Base-by-base conservation (phyloP, 2,113 vertebrate genomes). In the Psophia crepitans region DNA sequence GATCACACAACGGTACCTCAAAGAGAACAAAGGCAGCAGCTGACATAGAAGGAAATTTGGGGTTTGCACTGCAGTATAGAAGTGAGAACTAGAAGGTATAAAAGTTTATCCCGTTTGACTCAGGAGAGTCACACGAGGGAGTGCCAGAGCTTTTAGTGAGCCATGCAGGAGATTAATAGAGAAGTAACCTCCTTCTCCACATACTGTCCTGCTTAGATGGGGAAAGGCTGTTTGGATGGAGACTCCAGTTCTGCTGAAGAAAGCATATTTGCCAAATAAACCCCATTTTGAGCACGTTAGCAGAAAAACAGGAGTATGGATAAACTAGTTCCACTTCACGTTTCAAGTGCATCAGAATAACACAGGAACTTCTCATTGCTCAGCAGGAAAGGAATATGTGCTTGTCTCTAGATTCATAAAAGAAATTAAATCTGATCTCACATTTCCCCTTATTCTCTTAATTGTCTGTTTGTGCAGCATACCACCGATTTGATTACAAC, bases 191-290 rank as follows among this genome's bases (percentile, higher is more conserved):
- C 61, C 82, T 86, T 69, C 68, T 88, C 90, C 86, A 89, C 76
- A 76, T 84, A 90, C 71, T 61, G 21, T 77, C 75, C 79, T 83
- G 54, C 85, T 84, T 80, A 70, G 49, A 69, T 28, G 61, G 43
- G 83, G 93, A 90, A 80, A 76, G 63, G 15, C 44, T 86, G 54
- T 89, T 93, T 57, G 80, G 83, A 35, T 19, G 71, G 90, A 89
- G 90, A 44, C 71, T 83, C 64, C 39, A 69, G 74, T 66, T 91
- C 90, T 83, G 85, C 85, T 93, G 75, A 95, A 95, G 77, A 78
- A 80, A 93, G 68, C 49, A 14, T 30, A 89, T 84, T 82, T 89
- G 54, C 71, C 70, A 93, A 65, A 85, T 46, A 93, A 93, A 74
- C 14, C 37, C 54, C 33, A 41, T 61, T 96, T 61, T 84, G 66